Conservation (phyloP, 2,113 vertebrate genomes). For the Orientallactaga bullata region DNA sequence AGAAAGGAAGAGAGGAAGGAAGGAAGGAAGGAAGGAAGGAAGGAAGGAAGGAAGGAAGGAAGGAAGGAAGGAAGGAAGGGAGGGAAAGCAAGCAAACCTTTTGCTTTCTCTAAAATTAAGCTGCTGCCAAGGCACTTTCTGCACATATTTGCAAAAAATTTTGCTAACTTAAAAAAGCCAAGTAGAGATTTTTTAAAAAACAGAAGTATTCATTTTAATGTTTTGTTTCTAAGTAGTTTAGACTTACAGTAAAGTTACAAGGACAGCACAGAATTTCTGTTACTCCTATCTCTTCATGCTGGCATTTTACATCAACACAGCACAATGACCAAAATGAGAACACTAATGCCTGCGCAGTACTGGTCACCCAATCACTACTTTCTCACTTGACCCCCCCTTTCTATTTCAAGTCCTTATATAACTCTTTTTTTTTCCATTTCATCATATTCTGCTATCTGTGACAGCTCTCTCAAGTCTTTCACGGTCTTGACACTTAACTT, state of each 20-base stretch:
- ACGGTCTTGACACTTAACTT: background rate
- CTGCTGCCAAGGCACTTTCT: background rate
- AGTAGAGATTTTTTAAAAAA: background rate
- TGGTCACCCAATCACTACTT: background rate
- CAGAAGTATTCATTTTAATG: background rate
- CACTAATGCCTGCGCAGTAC: background rate
- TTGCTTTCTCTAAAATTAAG: background rate
- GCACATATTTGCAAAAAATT: background rate
- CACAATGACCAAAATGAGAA: background rate
- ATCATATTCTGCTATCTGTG: background rate
- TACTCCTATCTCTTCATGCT: background rate
- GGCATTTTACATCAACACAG: background rate
- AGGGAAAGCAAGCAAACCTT: too few relatives aligned
- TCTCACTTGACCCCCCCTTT: background rate
- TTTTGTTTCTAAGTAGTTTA: conserved; percentile 24
- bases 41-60: too few relatives aligned
- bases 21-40: too few relatives aligned
- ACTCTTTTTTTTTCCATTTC: background rate
- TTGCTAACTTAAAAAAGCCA: conserved; percentile 19
- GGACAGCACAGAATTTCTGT: background rate
- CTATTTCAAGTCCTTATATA: background rate
- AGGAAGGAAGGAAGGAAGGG: too few relatives aligned
- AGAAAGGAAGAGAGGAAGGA: too few relatives aligned
- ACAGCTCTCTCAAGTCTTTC: background rate
- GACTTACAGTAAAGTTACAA: conserved; percentile 3